Base-by-base conservation (phyloP, 1,140 invertebrate species). In the Parasteatoda tepidariorum region DNA sequence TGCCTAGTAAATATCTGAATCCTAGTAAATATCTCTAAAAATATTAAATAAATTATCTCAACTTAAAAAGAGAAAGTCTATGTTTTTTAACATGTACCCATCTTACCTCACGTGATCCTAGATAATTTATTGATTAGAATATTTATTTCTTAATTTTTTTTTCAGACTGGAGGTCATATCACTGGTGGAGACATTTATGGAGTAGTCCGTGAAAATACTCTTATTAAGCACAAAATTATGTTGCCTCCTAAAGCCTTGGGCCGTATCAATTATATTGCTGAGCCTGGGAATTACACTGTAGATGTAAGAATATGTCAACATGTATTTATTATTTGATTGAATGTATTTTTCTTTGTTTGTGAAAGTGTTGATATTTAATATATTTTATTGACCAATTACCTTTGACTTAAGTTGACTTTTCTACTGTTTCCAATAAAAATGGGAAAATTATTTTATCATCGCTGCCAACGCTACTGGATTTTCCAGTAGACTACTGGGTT, bases 121-220 rank as follows among this genome's bases (percentile, higher is more conserved):
- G 11, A 64, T 1, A 30, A 30, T 28, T 64, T 64, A 30, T 31
- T 6, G 26, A 64, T 2, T 28, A 28, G 1, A 11, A 15, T 67
- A 68, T 2, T 62, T 57, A 18, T 61, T 31, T 71, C 9, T 54
- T 64, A 26, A 24, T 81, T 5, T 18, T 86, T 30, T 59, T 74
- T 85, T 24, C 88, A 95, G 92, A 92, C 95, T 85, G 97, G 97
- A 11, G 95, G 95, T 70, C 98, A 99, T 89, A 95, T 99, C 62
- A 99, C 98, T 61, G 98, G 98, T 30, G 98, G 98, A 76, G 98
- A 99, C 90, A 91, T 99, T 82, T 99, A 97, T 89, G 98, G 97
- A 85, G 90, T 95, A 38, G 98, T 99, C 13, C 93, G 96, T 88
- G 98, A 99, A 91, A 99, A 99, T 89, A 96, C 96, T 31, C 90